phyloP scores from a whole-genome alignment of 2,797 vertebrate species.

The Syncerus caffer region DNA sequence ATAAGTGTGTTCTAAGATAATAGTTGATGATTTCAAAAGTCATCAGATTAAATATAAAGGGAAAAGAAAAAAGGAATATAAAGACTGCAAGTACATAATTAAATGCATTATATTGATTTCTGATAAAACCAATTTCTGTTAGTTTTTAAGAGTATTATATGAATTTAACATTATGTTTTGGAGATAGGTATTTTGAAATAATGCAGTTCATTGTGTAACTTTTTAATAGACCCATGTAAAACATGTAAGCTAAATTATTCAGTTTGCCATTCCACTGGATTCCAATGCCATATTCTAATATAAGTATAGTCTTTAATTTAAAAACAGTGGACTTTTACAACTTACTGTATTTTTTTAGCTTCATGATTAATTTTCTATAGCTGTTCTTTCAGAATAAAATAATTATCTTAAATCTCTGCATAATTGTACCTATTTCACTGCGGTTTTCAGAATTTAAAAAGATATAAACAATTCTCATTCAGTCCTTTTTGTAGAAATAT shows the following conservation, averaged over 20 bases:
- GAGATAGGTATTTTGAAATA: constrained; percentile 39
- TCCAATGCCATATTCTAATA: neutral
- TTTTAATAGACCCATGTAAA: constrained; percentile 1
- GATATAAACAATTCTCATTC: neutral
- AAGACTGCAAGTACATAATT: constrained; percentile 56
- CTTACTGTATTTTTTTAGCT: neutral
- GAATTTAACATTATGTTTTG: constrained; percentile 56
- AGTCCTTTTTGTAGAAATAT: neutral
- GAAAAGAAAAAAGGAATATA: constrained; percentile 63
- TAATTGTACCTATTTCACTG: neutral
- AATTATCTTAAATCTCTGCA: neutral
- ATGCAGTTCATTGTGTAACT: neutral
- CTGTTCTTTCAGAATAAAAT: neutral
- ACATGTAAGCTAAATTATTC: neutral
- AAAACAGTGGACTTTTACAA: neutral
- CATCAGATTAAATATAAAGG: constrained; percentile 63
- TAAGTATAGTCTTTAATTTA: constrained; percentile 12
- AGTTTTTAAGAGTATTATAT: constrained; percentile 26
- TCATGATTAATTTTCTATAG: neutral
- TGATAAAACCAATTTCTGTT: constrained; percentile 62
- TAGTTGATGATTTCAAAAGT: constrained; percentile 73
- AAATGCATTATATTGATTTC: constrained; percentile 67
- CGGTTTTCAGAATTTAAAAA: constrained; percentile 15
- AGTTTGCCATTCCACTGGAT: neutral
- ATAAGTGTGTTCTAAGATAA: neutral